phyloP scores from a whole-genome alignment of 2,797 vertebrate genomes.

The Acrossocheilus fasciatus region DNA sequence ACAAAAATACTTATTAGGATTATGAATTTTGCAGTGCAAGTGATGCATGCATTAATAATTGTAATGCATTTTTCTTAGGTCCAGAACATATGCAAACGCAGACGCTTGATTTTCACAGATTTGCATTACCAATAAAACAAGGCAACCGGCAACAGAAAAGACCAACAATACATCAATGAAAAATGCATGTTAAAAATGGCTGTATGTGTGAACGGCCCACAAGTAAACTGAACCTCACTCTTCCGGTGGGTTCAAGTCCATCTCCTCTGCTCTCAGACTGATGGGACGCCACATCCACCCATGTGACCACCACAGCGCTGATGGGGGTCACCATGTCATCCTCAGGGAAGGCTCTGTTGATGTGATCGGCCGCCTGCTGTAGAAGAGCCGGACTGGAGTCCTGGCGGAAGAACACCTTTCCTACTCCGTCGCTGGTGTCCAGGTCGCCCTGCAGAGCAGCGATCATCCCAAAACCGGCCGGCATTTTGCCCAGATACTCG shows the following conservation, averaged over 20 bases:
- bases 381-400: conserved; percentile 76
- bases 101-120: background rate
- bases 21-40: background rate
- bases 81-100: background rate
- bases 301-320: conserved; percentile 84
- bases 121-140: background rate
- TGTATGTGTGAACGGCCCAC: background rate
- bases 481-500: conserved; percentile 84
- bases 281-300: conserved; percentile 84
- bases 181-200: background rate
- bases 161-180: background rate
- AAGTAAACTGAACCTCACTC: conserved; percentile 28
- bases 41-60: background rate
- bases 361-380: conserved; percentile 69
- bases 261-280: conserved; percentile 67
- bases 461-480: conserved; percentile 80
- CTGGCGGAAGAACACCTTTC: conserved; percentile 85
- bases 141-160: background rate
- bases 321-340: conserved; percentile 70
- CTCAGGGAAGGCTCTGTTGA: conserved; percentile 82
- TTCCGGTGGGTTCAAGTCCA: background rate
- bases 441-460: conserved; percentile 88
- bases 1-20: background rate
- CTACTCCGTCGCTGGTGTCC: conserved; percentile 82
- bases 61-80: background rate